Percentiles rank a stretch among this genome's conserved stretches.
These are phyloP conservation scores for Tupiocoris notatus DNA, from an alignment of 2,888 invertebrate species.

Conservation along the genomic window DNA sequence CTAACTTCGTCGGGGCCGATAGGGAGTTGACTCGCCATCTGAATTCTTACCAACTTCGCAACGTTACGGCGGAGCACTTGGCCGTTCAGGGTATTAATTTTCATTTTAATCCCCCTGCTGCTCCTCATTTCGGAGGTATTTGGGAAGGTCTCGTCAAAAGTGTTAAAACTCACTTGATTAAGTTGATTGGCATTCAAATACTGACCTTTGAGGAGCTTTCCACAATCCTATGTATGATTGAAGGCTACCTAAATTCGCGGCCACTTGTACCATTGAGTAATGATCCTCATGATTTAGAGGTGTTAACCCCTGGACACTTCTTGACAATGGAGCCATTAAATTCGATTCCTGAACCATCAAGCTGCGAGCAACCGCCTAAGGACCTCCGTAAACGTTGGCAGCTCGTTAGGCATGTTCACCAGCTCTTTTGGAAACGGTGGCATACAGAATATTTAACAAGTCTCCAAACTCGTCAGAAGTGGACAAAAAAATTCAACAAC, in stretches of 20 bases:
- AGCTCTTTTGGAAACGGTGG: conserved; percentile 31
- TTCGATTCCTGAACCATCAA: background rate
- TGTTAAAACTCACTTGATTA: conserved; percentile 13
- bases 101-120: background rate
- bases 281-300: background rate
- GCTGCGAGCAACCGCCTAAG: background rate
- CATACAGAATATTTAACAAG: conserved; percentile 20
- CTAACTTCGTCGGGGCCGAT: conserved; percentile 51
- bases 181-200: background rate
- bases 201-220: conserved; percentile 20
- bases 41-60: background rate
- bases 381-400: conserved; percentile 20
- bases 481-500: background rate
- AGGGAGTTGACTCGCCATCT: conserved; percentile 6
- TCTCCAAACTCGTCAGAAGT: background rate
- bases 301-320: background rate
- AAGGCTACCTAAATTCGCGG: conserved; percentile 23
- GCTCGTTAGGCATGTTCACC: background rate
- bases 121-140: conserved; percentile 17
- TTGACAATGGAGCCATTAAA: background rate
- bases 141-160: conserved; percentile 37
- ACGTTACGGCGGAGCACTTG: conserved; percentile 3
- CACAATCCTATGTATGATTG: conserved; percentile 7
- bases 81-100: background rate
- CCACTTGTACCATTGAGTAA: conserved; percentile 10